Evolutionary conservation across 2,113 vertebrate species (phyloP).

Genomic region (Sorex araneus): DNA sequence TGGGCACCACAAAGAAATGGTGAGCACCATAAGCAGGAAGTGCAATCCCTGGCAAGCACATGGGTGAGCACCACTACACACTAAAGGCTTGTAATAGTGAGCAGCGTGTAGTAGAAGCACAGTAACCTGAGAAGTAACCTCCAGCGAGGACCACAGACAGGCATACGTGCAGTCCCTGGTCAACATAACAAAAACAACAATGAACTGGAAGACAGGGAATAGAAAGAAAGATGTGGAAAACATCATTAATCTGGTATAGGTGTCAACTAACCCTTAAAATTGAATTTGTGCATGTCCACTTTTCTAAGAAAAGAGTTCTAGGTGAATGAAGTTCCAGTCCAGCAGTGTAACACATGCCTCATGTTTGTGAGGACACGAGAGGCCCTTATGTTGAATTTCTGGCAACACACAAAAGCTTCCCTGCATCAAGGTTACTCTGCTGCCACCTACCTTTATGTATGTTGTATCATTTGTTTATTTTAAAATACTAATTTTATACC

Average conservation of each 20-base stretch:
- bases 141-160: too few species aligned
- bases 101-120: too few species aligned
- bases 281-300: not conserved
- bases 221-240: too few species aligned
- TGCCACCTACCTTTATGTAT: constrained; percentile 34
- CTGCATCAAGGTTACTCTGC: constrained; percentile 38
- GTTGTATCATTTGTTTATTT: not conserved
- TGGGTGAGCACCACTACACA: too few species aligned
- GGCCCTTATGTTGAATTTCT: not conserved
- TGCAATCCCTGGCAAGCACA: too few species aligned
- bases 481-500: not conserved
- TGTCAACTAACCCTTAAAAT: constrained; percentile 16
- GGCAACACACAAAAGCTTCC: not conserved
- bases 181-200: too few species aligned
- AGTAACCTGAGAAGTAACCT: too few species aligned
- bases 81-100: too few species aligned
- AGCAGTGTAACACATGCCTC: not conserved
- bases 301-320: not conserved
- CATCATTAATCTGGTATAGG: not conserved
- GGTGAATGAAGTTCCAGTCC: not conserved
- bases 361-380: not conserved
- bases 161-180: too few species aligned
- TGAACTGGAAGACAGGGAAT: too few species aligned
- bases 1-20: too few species aligned
- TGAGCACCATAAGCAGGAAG: too few species aligned